phyloP scores from a whole-genome alignment of 2,797 vertebrate species.

The Garrulus glandarius region DNA sequence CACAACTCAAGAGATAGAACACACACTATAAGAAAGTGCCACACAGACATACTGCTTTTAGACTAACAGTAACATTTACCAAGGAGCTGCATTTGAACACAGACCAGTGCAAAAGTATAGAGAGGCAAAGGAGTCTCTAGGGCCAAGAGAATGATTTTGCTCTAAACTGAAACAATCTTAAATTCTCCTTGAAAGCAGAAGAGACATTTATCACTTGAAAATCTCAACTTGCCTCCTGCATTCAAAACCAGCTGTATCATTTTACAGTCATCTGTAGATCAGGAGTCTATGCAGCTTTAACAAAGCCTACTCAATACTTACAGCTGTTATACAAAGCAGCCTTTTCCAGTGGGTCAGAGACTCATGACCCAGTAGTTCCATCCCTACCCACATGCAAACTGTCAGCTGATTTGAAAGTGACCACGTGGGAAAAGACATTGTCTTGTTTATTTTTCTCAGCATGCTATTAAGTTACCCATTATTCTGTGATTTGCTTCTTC shows the following conservation, averaged over 20 bases:
- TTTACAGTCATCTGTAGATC: not conserved
- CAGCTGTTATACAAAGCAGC: not conserved
- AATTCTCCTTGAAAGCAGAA: not conserved
- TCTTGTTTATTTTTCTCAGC: not conserved
- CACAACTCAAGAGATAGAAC: not conserved
- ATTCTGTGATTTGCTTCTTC: not conserved
- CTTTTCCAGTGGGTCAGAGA: not conserved
- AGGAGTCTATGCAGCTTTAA: not conserved
- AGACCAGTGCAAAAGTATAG: not conserved
- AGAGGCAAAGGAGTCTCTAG: not conserved
- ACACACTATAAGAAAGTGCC: rapidly evolving
- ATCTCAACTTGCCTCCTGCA: not conserved
- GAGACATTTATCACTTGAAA: not conserved
- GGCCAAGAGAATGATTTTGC: not conserved
- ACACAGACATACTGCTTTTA: not conserved
- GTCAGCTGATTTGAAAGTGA: not conserved
- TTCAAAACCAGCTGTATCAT: not conserved
- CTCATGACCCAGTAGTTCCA: not conserved
- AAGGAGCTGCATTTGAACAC: not conserved
- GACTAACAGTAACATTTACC: not conserved
- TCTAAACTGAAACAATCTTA: not conserved
- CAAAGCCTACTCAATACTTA: not conserved
- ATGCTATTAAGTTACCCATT: not conserved
- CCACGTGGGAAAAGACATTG: not conserved
- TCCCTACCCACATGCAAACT: not conserved